These are phyloP conservation scores for Spongilla lacustris DNA, from an alignment of 37 sponge, comb jelly and placozoan genomes.

Conservation along the genomic window DNA sequence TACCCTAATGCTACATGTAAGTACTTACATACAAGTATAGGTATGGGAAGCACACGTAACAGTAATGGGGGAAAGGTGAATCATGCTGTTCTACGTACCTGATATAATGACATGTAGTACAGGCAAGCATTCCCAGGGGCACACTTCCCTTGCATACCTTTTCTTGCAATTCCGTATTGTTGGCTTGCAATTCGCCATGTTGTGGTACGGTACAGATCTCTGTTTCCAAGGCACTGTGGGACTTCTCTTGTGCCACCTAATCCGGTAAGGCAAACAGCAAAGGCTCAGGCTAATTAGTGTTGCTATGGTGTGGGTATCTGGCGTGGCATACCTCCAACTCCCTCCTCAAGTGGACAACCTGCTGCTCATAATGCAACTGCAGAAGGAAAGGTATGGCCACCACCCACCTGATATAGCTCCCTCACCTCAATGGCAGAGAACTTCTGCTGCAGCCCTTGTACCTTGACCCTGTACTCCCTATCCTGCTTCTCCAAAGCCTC, in stretches of 20 bases:
- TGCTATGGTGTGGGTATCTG: no score
- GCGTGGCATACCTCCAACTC: conserved; percentile 2
- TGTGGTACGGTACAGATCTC: background rate
- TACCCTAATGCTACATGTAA: no score
- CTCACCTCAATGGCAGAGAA: conserved; percentile 71
- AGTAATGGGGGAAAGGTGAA: no score
- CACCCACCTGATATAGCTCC: background rate
- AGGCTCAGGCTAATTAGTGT: no score
- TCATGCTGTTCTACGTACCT: no score
- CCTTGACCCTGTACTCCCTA: conserved; percentile 11
- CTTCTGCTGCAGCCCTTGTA: conserved; percentile 55
- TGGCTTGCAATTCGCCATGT: background rate
- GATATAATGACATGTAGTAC: background rate
- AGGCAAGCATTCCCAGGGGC: background rate
- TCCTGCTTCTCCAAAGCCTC: conserved; percentile 42
- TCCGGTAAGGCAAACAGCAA: no score
- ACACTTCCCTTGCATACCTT: background rate
- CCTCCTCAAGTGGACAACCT: conserved; percentile 19
- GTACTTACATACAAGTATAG: no score
- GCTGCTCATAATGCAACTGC: conserved; percentile 45
- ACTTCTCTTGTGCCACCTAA: no score
- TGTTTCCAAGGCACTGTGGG: background rate
- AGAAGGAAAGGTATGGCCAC: background rate
- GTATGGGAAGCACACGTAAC: no score
- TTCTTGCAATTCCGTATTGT: conserved; percentile 5